These are phyloP conservation scores for Alectura lathami DNA, from an alignment of 2,113 vertebrate species.

Conservation along the genomic window DNA sequence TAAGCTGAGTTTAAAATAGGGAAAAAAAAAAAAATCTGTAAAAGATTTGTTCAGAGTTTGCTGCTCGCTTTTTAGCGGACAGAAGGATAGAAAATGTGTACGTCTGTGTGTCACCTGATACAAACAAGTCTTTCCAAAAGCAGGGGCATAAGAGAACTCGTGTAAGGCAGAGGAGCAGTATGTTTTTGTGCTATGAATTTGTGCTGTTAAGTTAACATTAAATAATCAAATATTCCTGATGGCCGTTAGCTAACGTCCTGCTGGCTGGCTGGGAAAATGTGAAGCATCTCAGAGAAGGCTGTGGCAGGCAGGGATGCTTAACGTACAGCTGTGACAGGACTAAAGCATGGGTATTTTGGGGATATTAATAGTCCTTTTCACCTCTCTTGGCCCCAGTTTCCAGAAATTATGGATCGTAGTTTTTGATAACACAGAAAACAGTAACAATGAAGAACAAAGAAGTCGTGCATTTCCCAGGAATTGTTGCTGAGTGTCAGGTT, in stretches of 20 bases:
- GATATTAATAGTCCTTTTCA: constrained; percentile 66
- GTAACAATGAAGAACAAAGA: constrained; percentile 7
- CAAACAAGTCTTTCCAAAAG: constrained; percentile 19
- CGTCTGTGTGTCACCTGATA: background rate
- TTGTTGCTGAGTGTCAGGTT: constrained; percentile 50
- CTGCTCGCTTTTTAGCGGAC: background rate
- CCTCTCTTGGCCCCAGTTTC: constrained; percentile 60
- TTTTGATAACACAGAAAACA: constrained; percentile 74
- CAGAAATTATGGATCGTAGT: constrained; percentile 73
- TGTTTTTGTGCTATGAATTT: constrained; percentile 44
- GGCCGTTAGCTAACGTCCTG: constrained; percentile 33
- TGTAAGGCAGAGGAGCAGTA: background rate
- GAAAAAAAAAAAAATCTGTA: background rate
- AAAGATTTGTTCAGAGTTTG: background rate
- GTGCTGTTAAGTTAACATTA: constrained; percentile 38
- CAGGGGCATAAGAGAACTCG: constrained; percentile 8
- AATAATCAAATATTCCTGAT: constrained; percentile 60
- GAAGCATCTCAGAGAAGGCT: constrained; percentile 52
- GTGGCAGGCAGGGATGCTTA: constrained; percentile 11
- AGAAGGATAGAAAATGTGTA: background rate
- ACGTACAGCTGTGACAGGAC: background rate
- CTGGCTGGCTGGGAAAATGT: constrained; percentile 54
- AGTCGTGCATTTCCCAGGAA: constrained; percentile 45
- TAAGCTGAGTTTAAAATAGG: background rate
- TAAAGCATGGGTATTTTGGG: constrained; percentile 52